Conservation (phyloP, 2,888 invertebrate genomes). For the Ormia ochracea region DNA sequence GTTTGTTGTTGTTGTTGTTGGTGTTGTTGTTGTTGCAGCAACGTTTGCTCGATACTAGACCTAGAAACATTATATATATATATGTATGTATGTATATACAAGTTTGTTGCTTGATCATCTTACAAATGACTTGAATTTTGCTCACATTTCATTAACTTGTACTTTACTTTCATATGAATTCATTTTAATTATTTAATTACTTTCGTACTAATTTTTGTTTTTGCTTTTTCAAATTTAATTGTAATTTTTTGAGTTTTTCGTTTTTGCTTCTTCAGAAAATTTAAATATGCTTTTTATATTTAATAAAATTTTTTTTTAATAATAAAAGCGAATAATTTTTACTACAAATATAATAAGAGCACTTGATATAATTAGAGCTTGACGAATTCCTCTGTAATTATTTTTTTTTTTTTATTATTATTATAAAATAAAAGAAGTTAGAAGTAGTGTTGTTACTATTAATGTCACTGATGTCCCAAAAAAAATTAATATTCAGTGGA, state of each 20-base stretch:
- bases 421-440: no score
- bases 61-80: conserved; percentile 77
- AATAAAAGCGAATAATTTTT: conserved; percentile 56
- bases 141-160: not conserved
- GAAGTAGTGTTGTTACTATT: no score
- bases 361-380: no score
- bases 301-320: conserved; percentile 18
- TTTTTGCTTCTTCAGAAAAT: conserved; percentile 5
- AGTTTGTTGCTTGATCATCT: conserved; percentile 69
- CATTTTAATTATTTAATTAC: conserved; percentile 35
- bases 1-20: conserved; percentile 70
- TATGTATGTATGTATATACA: conserved; percentile 73
- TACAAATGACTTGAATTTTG: conserved; percentile 22
- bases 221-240: conserved; percentile 65
- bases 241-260: conserved; percentile 46
- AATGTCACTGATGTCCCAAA: no score
- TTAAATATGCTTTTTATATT: not conserved
- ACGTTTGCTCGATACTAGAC: conserved; percentile 77
- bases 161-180: conserved; percentile 2
- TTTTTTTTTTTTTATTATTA: no score
- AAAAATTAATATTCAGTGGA: no score
- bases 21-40: conserved; percentile 74
- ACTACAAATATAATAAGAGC: no score
- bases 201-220: conserved; percentile 6
- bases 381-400: no score